Percentiles rank a stretch among this genome's conserved stretches.
These are phyloP conservation scores for Campopleginae sp. DNA, from an alignment of 2,888 invertebrate genomes.

Conservation along the genomic window DNA sequence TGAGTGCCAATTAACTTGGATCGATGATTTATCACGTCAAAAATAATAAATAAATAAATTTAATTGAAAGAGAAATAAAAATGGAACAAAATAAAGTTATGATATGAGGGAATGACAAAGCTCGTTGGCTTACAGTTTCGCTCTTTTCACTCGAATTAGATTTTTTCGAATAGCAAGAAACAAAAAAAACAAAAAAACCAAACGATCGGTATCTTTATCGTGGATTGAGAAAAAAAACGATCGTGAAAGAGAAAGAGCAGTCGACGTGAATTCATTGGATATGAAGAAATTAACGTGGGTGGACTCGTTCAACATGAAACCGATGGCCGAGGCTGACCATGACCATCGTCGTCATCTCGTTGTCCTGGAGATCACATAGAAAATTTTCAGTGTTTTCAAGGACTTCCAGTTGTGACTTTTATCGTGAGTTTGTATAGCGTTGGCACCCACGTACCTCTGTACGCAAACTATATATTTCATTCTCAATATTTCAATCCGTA, in stretches of 20 bases:
- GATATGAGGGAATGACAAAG: constrained; percentile 17
- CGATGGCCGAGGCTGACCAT: constrained; percentile 61
- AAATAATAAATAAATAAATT: constrained; percentile 26
- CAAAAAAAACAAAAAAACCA: neutral
- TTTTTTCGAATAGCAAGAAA: constrained; percentile 21
- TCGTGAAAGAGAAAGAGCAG: constrained; percentile 36
- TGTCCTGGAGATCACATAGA: constrained; percentile 43
- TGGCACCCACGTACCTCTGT: constrained; percentile 55
- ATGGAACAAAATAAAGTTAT: constrained; percentile 22
- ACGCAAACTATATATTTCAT: constrained; percentile 23
- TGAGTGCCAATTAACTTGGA: constrained; percentile 52
- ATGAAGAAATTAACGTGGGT: constrained; percentile 67
- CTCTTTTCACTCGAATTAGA: constrained; percentile 26
- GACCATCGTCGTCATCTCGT: constrained; percentile 59
- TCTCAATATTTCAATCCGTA: constrained; percentile 28
- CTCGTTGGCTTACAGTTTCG: constrained; percentile 9
- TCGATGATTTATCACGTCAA: constrained; percentile 54
- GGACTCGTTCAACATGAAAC: constrained; percentile 63
- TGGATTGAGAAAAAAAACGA: constrained; percentile 15
- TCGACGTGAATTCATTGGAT: constrained; percentile 55
- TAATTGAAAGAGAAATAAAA: neutral
- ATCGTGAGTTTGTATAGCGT: constrained; percentile 53
- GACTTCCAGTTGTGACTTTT: constrained; percentile 61
- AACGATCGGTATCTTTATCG: constrained; percentile 35
- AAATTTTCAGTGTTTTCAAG: constrained; percentile 66